Conservation (phyloP, 1,140 invertebrate genomes). For the Aphaenogaster floridana region DNA sequence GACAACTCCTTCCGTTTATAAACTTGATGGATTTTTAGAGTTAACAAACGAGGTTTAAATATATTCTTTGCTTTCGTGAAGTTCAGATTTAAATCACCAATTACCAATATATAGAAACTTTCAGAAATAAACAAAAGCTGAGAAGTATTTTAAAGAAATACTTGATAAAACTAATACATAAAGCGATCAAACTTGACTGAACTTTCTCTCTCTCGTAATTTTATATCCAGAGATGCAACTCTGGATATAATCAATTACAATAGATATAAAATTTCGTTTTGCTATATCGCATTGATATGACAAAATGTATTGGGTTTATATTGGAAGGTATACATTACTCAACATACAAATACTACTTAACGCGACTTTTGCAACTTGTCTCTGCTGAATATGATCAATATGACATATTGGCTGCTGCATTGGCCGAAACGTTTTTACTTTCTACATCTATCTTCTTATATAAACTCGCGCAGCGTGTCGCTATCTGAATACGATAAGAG, state of each 20-base stretch:
- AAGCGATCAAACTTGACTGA: background rate
- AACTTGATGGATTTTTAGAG: background rate
- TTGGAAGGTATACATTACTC: background rate
- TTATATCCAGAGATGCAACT: background rate
- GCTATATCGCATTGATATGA: background rate
- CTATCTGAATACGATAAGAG: background rate
- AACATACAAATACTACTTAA: background rate
- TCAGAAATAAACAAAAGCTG: background rate
- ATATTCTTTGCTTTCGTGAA: background rate
- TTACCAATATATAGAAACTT: background rate
- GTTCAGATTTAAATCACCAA: background rate
- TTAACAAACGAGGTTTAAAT: background rate
- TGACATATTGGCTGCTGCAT: background rate
- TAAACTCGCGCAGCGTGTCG: background rate
- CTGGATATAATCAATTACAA: background rate
- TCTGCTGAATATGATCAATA: constrained; percentile 12
- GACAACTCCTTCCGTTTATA: background rate
- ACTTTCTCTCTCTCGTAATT: background rate
- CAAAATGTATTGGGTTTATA: background rate
- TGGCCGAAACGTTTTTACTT: constrained; percentile 5
- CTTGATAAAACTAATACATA: background rate
- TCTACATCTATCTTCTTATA: constrained; percentile 35
- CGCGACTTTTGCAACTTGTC: constrained; percentile 11
- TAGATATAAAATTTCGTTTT: background rate
- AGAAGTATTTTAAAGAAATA: background rate